These are phyloP conservation scores for Lota lota DNA, from an alignment of 2,113 vertebrate genomes.

Conservation along the genomic window DNA sequence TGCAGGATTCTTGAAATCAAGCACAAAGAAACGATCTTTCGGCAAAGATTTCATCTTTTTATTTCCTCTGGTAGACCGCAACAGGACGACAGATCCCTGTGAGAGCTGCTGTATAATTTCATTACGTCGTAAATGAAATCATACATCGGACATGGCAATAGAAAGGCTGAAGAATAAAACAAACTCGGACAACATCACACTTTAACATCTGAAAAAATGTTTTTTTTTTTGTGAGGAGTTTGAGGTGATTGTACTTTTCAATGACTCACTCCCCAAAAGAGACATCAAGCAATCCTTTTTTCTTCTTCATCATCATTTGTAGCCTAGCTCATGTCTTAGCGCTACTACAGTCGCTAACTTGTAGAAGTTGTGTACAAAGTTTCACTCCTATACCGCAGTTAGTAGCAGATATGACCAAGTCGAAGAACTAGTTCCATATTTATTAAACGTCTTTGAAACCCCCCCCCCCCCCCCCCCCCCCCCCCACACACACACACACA, in stretches of 20 bases:
- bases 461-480: not conserved
- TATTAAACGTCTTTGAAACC: conserved; percentile 39
- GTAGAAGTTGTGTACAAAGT: too few species aligned
- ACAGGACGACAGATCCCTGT: conserved; percentile 12
- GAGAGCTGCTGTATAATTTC: conserved; percentile 11
- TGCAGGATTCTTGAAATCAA: conserved; percentile 37
- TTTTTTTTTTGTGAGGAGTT: not conserved
- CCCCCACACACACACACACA: conserved; percentile 13
- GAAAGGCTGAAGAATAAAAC: conserved; percentile 54
- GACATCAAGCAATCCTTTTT: conserved; percentile 58
- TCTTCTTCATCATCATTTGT: too few species aligned
- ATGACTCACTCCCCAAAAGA: conserved; percentile 79
- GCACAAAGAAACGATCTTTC: conserved; percentile 35
- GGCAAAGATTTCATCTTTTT: conserved; percentile 16
- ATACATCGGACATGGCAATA: conserved; percentile 55
- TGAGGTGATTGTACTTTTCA: conserved; percentile 67
- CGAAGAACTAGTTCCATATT: conserved; percentile 28
- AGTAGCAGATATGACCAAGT: conserved; percentile 29
- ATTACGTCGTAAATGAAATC: conserved; percentile 43
- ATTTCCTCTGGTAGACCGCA: conserved; percentile 33
- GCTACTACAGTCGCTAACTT: too few species aligned
- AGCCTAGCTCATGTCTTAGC: too few species aligned
- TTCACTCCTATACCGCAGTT: not conserved
- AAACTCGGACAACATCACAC: conserved; percentile 58
- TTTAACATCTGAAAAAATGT: conserved; percentile 58